Percentiles rank a stretch among this genome's conserved stretches.
These are phyloP conservation scores for Campoplex capitator DNA, from an alignment of 2,888 invertebrate species.

Conservation along the genomic window DNA sequence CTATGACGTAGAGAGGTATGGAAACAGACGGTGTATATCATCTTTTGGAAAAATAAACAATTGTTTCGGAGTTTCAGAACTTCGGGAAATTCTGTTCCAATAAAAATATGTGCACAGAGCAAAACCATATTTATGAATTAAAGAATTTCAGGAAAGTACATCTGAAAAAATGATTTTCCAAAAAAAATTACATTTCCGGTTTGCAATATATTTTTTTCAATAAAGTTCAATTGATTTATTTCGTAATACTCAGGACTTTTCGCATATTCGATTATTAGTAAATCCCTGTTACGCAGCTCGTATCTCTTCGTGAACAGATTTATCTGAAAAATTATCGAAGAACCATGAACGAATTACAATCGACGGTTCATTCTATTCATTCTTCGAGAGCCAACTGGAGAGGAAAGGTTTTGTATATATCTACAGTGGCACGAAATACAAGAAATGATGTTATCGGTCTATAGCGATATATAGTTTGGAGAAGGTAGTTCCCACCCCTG, in stretches of 20 bases:
- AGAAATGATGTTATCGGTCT: not conserved
- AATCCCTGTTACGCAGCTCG: not conserved
- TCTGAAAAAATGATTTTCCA: not conserved
- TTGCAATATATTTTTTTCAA: not conserved
- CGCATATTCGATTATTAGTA: not conserved
- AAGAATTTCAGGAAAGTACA: not conserved
- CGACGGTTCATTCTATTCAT: not conserved
- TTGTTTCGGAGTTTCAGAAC: not conserved
- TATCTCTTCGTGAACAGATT: not conserved
- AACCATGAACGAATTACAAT: constrained; percentile 9
- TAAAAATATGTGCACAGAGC: not conserved
- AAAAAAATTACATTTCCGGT: not conserved
- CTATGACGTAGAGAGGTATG: not conserved
- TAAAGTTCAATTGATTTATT: not conserved
- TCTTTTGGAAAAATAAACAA: constrained; percentile 7
- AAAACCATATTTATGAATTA: not conserved
- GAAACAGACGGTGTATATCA: not conserved
- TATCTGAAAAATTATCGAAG: not conserved
- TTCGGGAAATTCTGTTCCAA: not conserved
- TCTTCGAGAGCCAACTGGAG: not conserved
- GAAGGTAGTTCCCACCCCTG: not conserved
- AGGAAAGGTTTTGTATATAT: constrained; percentile 3
- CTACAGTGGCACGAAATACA: not conserved
- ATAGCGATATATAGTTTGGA: not conserved
- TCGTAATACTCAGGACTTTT: not conserved